Conservation (phyloP, 2,797 vertebrate species). For the Lophotriccus pileatus region DNA sequence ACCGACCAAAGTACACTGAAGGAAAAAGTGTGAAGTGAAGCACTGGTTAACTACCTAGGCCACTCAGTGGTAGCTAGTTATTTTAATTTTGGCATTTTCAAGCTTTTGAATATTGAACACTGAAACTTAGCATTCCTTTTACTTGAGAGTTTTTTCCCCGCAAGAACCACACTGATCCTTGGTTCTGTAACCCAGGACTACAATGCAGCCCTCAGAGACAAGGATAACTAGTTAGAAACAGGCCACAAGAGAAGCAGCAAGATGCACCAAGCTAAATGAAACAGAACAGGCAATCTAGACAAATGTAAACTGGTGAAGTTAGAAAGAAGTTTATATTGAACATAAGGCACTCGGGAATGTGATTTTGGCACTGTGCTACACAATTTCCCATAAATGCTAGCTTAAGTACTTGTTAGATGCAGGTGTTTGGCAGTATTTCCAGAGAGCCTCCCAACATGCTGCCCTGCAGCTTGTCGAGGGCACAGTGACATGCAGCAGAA, state of each 20-base stretch:
- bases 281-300: background rate
- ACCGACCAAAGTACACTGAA: rapidly evolving
- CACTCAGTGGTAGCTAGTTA: rapidly evolving
- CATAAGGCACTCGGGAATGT: background rate
- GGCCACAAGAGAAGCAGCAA: background rate
- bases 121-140: background rate
- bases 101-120: background rate
- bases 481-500: background rate
- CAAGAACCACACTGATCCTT: background rate
- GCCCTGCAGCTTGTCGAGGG: background rate
- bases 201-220: background rate
- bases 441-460: background rate
- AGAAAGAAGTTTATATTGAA: background rate
- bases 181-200: background rate
- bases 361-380: background rate
- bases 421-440: background rate
- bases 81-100: background rate
- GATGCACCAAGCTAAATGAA: background rate
- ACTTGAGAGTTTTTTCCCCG: background rate
- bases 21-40: background rate
- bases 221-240: background rate
- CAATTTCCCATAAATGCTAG: background rate
- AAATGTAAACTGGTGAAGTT: background rate
- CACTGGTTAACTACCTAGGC: background rate
- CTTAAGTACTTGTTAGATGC: background rate